Conservation (phyloP, 1,140 invertebrate species). For the Phocides pigmalion region DNA sequence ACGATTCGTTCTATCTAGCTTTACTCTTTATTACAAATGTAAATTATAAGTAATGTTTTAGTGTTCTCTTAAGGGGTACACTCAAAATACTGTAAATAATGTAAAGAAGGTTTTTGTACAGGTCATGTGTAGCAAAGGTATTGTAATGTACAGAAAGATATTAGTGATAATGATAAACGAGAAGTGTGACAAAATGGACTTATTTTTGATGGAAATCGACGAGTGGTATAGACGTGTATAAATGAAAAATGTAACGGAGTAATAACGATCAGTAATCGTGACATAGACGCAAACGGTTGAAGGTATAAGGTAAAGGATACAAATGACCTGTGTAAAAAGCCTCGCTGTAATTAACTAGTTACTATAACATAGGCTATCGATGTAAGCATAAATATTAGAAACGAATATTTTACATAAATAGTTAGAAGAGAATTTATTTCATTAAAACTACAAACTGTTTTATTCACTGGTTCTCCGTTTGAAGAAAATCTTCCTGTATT, state of each 20-base stretch:
- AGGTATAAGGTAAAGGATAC: background rate
- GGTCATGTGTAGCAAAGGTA: conserved; percentile 35
- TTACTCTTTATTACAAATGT: conserved; percentile 67
- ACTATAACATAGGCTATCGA: conserved; percentile 41
- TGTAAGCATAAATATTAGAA: conserved; percentile 50
- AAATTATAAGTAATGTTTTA: conserved; percentile 71
- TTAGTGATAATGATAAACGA: conserved; percentile 34
- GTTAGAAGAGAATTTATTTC: conserved; percentile 63
- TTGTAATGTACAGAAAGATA: conserved; percentile 19
- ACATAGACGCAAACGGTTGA: too few species aligned
- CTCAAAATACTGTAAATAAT: conserved; percentile 70
- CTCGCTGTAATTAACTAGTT: conserved; percentile 44
- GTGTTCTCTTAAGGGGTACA: conserved; percentile 50
- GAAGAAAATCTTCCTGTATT: conserved; percentile 27
- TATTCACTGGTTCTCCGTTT: conserved; percentile 51
- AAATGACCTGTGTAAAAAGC: conserved; percentile 39
- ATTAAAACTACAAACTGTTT: conserved; percentile 48
- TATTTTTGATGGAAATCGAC: conserved; percentile 33
- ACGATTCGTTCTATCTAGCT: conserved; percentile 77
- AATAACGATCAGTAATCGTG: too few species aligned
- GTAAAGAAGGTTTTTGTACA: conserved; percentile 46
- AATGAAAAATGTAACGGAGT: background rate
- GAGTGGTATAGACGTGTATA: conserved; percentile 12
- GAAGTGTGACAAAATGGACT: conserved; percentile 23
- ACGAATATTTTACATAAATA: conserved; percentile 68